Evolutionary conservation across 2,113 vertebrate species (phyloP).

Genomic region (Fregata magnificens): DNA sequence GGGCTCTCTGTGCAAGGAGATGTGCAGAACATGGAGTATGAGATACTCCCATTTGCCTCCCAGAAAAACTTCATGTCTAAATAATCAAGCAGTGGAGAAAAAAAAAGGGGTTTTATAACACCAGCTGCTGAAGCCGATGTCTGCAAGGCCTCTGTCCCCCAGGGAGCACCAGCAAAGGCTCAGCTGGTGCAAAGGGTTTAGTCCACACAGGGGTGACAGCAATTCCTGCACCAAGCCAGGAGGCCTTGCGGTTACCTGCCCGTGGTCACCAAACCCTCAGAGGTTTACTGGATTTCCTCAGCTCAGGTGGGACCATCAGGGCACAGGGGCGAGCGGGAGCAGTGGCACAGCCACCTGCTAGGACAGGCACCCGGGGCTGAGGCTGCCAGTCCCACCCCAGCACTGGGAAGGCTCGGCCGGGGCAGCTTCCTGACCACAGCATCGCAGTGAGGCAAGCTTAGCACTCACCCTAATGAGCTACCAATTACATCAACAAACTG

Average conservation of each 20-base stretch:
- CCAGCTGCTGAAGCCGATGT: neutral
- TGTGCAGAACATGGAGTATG: neutral
- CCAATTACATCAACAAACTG: constrained; percentile 40
- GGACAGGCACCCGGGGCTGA: rapidly evolving
- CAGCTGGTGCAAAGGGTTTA: neutral
- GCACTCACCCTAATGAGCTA: constrained; percentile 26
- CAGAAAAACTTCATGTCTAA: neutral
- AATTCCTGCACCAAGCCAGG: neutral
- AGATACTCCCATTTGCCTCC: neutral
- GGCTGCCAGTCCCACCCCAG: neutral
- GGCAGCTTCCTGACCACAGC: neutral
- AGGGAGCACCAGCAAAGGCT: neutral
- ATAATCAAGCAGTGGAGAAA: neutral
- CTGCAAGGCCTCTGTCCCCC: neutral
- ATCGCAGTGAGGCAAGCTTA: neutral
- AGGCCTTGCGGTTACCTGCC: neutral
- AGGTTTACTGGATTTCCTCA: neutral
- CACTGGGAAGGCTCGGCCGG: neutral
- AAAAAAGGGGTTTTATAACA: neutral
- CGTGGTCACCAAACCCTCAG: neutral
- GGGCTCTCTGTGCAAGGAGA: neutral
- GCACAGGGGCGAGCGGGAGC: neutral
- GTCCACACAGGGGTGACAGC: neutral
- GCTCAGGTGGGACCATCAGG: neutral
- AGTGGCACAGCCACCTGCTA: neutral